These are phyloP conservation scores for Gulo gulo DNA, from an alignment of 2,113 vertebrate species.

Conservation along the genomic window DNA sequence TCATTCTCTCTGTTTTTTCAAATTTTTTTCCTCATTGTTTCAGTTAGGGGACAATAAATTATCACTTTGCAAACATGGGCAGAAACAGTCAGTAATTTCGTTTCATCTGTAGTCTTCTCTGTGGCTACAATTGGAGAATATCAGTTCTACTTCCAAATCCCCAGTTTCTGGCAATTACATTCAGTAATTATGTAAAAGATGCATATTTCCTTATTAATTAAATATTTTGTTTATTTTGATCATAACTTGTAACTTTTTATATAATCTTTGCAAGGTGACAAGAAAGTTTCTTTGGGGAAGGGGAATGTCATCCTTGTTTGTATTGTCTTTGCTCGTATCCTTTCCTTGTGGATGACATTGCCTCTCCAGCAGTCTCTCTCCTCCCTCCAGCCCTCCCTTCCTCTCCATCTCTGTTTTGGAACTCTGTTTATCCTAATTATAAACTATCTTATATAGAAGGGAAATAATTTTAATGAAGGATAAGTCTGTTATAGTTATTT, in stretches of 20 bases:
- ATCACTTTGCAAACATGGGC: neutral
- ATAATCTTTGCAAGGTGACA: neutral
- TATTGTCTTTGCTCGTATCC: neutral
- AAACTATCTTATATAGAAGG: neutral
- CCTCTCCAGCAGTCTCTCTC: neutral
- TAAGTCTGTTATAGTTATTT: neutral
- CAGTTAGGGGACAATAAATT: neutral
- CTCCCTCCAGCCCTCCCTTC: neutral
- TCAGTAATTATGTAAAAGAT: neutral
- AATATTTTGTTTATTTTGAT: neutral
- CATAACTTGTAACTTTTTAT: neutral
- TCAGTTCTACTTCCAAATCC: neutral
- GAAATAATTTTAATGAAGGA: neutral
- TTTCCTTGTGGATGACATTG: neutral
- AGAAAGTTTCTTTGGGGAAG: neutral
- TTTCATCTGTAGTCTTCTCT: neutral
- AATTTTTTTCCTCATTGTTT: neutral
- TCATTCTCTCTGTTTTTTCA: neutral
- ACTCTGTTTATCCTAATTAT: neutral
- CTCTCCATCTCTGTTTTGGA: neutral
- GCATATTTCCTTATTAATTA: neutral
- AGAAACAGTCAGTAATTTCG: neutral
- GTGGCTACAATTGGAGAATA: neutral
- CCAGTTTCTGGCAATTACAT: neutral
- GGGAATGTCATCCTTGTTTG: neutral